Base-by-base conservation (phyloP, 2,888 invertebrate genomes). In the Pycnomerus fuliginosus region DNA sequence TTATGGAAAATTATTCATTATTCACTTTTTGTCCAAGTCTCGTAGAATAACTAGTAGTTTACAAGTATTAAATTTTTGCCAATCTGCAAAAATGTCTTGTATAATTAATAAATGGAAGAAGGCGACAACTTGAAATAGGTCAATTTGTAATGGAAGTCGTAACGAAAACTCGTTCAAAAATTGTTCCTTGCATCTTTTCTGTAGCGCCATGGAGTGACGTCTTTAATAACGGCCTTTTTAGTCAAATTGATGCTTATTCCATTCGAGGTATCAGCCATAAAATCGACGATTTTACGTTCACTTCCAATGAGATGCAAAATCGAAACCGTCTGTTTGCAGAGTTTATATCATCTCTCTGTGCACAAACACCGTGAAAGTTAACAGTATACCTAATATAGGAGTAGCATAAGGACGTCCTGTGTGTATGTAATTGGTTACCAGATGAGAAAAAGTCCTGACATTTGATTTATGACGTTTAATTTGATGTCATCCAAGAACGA, bases 401-500 rank as follows among this genome's bases (percentile, higher is more conserved):
- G 43, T 30, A 39, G 36, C 50, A 36, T 46, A 45, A 41, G 39
- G 32, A 5, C 25, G n/a, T n/a, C n/a, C n/a, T n/a, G n/a, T n/a
- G n/a, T 43, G 42, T 31, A 36, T 45, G 44, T 49, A 49, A 49
- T 49, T 45, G 49, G 48, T 39, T 48, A 43, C 44, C 29, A 42
- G 48, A 48, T 48, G n/a, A n/a, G n/a, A 48, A 34, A 42, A 43
- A 36, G 46, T 44, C 38, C 43, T 40, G 12, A 43, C 36, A 35
- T 22, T 27, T 47, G 50, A 50, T 50, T 47, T 50, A 50, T 47
- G 50, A 44, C 37, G 16, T 44, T 47, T 47, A 50, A 50, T 50
- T 50, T 47, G 41, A 50, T 50, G 39, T 36, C 46, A 46, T 50
- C 39, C 33, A 29, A 30, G 36, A 25, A 16, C 25, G 31, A 14